Evolutionary conservation across 2,113 vertebrate species (phyloP).

Genomic region (Oryzias celebensis): DNA sequence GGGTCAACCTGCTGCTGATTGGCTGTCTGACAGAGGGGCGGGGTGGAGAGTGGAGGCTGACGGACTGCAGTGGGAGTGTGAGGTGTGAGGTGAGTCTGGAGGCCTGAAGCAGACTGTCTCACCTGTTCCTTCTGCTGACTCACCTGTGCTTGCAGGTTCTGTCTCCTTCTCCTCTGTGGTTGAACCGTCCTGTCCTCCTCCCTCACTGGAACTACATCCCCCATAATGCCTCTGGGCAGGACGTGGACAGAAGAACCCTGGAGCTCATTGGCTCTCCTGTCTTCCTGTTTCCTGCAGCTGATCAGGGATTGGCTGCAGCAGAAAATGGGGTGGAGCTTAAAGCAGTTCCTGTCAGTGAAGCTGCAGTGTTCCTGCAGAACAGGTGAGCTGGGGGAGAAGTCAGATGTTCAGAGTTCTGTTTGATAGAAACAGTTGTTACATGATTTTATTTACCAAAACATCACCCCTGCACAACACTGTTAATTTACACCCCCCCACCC

Average conservation of each 20-base stretch:
- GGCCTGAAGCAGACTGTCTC: not conserved
- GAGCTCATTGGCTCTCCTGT: conserved; percentile 79
- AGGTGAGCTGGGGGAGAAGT: conserved; percentile 37
- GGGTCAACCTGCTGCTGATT: conserved; percentile 81
- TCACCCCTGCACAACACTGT: too few relatives aligned
- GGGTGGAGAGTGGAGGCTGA: conserved; percentile 73
- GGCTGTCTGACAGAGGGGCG: conserved; percentile 73
- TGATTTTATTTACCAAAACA: too few relatives aligned
- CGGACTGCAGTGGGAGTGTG: conserved; percentile 75
- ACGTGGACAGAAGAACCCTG: conserved; percentile 60
- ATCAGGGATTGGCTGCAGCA: conserved; percentile 28
- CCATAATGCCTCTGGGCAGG: conserved; percentile 50
- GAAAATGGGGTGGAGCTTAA: conserved; percentile 35
- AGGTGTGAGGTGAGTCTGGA: conserved; percentile 75
- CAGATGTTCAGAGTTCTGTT: too few relatives aligned
- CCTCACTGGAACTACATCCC: conserved; percentile 86
- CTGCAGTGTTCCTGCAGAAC: conserved; percentile 35
- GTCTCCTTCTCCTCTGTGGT: conserved; percentile 74
- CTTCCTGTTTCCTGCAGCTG: conserved; percentile 48
- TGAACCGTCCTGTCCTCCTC: conserved; percentile 75
- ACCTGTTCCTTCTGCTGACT: not conserved
- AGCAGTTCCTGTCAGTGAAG: conserved; percentile 48
- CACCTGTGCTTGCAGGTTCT: conserved; percentile 62
- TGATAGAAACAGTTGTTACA: too few relatives aligned
- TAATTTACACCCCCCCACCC: too few relatives aligned